Conservation (phyloP, 2,797 vertebrate species). For the Thripadectes ignobilis region DNA sequence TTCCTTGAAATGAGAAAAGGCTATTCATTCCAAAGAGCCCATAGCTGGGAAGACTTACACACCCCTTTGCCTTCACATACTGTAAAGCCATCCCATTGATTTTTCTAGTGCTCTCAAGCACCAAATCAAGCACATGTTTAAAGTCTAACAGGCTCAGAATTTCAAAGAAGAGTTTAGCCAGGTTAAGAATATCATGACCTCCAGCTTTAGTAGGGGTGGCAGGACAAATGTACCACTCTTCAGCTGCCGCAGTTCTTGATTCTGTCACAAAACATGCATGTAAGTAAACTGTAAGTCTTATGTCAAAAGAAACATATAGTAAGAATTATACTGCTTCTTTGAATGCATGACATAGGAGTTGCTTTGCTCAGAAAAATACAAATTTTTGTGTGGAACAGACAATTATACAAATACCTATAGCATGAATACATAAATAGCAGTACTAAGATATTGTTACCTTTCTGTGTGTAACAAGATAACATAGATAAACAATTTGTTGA, state of each 20-base stretch:
- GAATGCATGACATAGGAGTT: not conserved
- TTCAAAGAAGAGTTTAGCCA: not conserved
- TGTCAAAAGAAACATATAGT: not conserved
- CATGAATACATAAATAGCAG: not conserved
- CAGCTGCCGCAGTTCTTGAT: not conserved
- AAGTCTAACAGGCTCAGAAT: not conserved
- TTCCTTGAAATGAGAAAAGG: not conserved
- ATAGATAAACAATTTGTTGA: not conserved
- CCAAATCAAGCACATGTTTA: not conserved
- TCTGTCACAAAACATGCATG: not conserved
- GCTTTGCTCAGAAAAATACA: not conserved
- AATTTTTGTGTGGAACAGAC: not conserved
- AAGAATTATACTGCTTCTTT: not conserved
- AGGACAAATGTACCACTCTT: not conserved
- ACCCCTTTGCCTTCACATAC: fast-evolving
- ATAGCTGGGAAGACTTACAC: not conserved
- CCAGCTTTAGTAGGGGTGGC: not conserved
- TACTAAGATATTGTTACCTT: not conserved
- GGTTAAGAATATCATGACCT: not conserved
- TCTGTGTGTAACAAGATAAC: not conserved
- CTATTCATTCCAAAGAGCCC: not conserved
- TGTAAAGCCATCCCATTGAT: not conserved
- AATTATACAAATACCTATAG: not conserved
- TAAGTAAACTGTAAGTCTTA: not conserved
- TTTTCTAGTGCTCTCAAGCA: not conserved